Evolutionary conservation across 2,888 invertebrate genomes (phyloP).

Genomic region (Xestia ashworthii): DNA sequence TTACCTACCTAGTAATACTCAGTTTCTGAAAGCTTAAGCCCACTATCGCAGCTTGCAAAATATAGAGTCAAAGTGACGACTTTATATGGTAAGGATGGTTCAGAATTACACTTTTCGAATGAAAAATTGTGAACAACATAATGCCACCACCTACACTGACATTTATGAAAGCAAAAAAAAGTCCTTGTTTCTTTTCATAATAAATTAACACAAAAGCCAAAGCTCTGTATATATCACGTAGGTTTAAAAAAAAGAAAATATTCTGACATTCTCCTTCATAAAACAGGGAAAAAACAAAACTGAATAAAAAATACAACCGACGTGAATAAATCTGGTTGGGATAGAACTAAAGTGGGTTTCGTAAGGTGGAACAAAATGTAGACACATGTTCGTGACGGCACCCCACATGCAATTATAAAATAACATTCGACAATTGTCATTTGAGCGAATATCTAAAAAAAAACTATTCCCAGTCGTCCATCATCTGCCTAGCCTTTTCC

Average conservation of each 20-base stretch:
- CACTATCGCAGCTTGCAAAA: too few relatives aligned
- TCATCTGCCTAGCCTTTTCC: too few relatives aligned
- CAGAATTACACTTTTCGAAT: not conserved
- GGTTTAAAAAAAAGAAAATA: slow-evolving; percentile 1
- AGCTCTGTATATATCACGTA: not conserved
- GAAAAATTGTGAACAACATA: not conserved
- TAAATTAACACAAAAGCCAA: slow-evolving; percentile 18
- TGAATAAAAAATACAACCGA: slow-evolving; percentile 31
- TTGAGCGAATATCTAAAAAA: slow-evolving; percentile 14
- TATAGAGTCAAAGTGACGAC: not conserved
- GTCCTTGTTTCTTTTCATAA: not conserved
- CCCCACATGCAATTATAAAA: slow-evolving; percentile 16
- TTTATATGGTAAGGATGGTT: not conserved
- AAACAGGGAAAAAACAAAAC: slow-evolving; percentile 17
- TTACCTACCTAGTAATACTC: not conserved
- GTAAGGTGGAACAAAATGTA: slow-evolving; percentile 15
- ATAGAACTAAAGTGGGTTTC: slow-evolving; percentile 9
- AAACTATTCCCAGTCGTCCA: slow-evolving; percentile 1
- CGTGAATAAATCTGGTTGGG: slow-evolving; percentile 31
- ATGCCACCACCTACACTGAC: not conserved
- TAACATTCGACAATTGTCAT: slow-evolving; percentile 27
- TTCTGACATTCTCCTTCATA: not conserved
- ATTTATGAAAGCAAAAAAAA: slow-evolving; percentile 6
- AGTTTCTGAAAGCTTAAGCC: not conserved
- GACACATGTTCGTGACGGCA: slow-evolving; percentile 13